Base-by-base conservation (phyloP, 2,888 invertebrate species). In the Alentia gelatinosa region DNA sequence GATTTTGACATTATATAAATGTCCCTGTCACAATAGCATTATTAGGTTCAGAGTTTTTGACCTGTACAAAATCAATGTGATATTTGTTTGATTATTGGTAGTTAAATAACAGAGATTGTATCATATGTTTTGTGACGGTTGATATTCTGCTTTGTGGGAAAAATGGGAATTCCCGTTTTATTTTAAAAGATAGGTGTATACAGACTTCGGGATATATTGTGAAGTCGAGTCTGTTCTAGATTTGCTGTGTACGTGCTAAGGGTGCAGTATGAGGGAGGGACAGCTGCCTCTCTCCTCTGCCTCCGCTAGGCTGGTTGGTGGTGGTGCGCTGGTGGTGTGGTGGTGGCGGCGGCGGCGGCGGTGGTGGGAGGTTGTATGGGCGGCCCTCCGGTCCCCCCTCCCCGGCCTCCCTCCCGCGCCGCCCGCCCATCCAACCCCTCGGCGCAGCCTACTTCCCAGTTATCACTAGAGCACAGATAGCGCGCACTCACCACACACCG, bases 31-130 rank as follows among this genome's bases (percentile, higher is more conserved):
- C 23, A 35, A 79, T 79, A 79, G 37, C 37, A 35, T 79, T 79
- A 79, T 79, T 5, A 74, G 30, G 74, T 39, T 79, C 39, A 79
- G 79, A 33, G 79, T 35, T 79, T 26, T 39, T 39, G 79, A 79
- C 79, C 37, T 79, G 79, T 79, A 79, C 79, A 79, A 79, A 79
- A 79, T 79, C 79, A 79, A 79, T 79, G 79, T 79, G 79, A 79
- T 79, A 79, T 79, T 79, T 79, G 79, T 79, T 79, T 79, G 39
- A 79, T 1, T 79, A 79, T 79, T 35, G 19, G 79, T 79, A 79
- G 79, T 79, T 79, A 79, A 79, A 79, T 33, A 37, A 19, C 3
- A 37, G 37, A 37, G 37, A 23, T 79, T 79, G 19, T 35, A 79
- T 79, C 37, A 79, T 37, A 79, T 79, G 79, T 79, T 35, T 39